These are phyloP conservation scores for Toxotes chatareus DNA, from an alignment of 2,113 vertebrate species.

Conservation along the genomic window DNA sequence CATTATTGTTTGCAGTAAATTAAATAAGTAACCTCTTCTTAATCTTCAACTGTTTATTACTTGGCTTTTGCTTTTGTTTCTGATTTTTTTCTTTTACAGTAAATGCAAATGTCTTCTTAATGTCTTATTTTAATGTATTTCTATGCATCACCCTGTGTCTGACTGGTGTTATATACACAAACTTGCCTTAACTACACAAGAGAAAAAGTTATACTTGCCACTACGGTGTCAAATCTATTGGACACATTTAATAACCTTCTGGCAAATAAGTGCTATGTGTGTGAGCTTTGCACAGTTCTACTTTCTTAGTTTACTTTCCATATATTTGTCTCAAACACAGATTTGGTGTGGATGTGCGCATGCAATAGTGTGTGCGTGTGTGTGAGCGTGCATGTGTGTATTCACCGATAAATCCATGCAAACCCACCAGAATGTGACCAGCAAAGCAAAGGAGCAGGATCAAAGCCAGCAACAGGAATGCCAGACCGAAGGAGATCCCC, in stretches of 20 bases:
- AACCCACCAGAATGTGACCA: slow-evolving; percentile 94
- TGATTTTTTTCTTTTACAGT: too few species aligned
- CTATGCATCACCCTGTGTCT: too few species aligned
- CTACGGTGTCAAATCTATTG: not conserved
- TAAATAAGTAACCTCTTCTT: too few species aligned
- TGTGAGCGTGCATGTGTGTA: slow-evolving; percentile 4
- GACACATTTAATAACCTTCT: not conserved
- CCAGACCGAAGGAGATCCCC: slow-evolving; percentile 93
- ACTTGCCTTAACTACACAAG: not conserved
- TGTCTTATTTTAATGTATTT: too few species aligned
- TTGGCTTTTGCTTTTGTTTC: too few species aligned
- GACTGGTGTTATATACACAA: too few species aligned
- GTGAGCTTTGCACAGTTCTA: too few species aligned
- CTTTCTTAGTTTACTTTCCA: too few species aligned
- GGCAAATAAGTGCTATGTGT: too few species aligned
- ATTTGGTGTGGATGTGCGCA: not conserved
- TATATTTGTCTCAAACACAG: not conserved
- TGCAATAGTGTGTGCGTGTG: not conserved
- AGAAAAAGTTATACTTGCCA: not conserved
- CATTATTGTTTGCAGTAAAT: too few species aligned
- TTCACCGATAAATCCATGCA: slow-evolving; percentile 17
- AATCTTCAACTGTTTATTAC: too few species aligned
- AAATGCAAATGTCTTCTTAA: too few species aligned
- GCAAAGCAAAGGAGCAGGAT: slow-evolving; percentile 95
- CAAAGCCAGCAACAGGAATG: slow-evolving; percentile 90